Evolutionary conservation across 1,140 invertebrate species (phyloP), one percentile per base, ranked within the genome.

Genomic region (Diachasmimorpha longicaudata): DNA sequence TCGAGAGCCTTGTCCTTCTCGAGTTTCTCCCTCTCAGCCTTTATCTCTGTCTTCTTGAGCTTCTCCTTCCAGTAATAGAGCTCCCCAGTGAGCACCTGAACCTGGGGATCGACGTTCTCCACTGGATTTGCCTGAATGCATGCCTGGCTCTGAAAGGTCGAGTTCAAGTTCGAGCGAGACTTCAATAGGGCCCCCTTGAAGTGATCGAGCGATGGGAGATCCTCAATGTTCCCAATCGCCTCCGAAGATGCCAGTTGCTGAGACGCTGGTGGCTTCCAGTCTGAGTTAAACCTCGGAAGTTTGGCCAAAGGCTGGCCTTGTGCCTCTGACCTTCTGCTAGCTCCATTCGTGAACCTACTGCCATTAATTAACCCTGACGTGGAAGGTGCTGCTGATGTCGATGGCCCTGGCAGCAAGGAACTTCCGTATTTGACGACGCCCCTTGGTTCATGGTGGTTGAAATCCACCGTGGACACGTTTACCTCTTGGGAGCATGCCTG

Each of bases 401-500:
- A 63, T 5, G 58, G 58, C 23, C 19, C 23, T 19, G 58, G 19
- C 14, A 19, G 19, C 4, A 63, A 14, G 9, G 11, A 48, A 21
- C 42, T 52, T n/a, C 44, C 19, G 52, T 67, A 55, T 23, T 75
- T 48, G 69, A 55, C 8, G 75, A 74, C 48, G 8, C 11, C 25
- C 70, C 13, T 52, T 13, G 68, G 39, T 46, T 42, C 31, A 72
- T 77, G 67, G 11, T 55, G 37, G 36, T 75, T 72, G 11, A 58
- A 67, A 63, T 23, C 31, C 4, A 69, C 55, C 2, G 72, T 10
- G 19, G 63, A 73, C 4, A 52, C 13, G 46, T 74, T 77, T 11
- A 70, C 71, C 10, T 73, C 82, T 77, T 82, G 78, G 9, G 72
- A 77, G 36, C 79, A 84, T 71, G 80, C 84, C 80, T 88, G 86